Evolutionary conservation across 2,113 vertebrate genomes (phyloP).

Genomic region (Solea senegalensis): DNA sequence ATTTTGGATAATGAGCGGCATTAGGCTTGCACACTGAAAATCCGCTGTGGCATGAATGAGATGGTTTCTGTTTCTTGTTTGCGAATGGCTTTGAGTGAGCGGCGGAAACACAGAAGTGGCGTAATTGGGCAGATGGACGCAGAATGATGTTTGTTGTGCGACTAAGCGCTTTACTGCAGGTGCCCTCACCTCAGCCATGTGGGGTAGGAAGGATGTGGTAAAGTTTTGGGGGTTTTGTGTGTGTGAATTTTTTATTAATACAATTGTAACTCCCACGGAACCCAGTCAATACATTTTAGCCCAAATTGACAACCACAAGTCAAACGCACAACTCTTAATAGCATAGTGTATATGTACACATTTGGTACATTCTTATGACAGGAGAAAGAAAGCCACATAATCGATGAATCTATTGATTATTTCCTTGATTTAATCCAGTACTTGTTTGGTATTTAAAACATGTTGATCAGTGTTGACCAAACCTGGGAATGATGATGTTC

Average conservation of each 20-base stretch:
- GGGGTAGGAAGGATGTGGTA: constrained; percentile 16
- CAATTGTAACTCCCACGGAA: constrained; percentile 5
- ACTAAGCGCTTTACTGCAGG: not conserved
- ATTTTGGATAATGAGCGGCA: constrained; percentile 35
- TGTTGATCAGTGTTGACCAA: too few species aligned
- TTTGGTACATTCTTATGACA: too few species aligned
- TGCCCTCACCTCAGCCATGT: constrained; percentile 9
- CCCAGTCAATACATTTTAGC: not conserved
- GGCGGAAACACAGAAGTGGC: not conserved
- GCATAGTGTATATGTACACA: not conserved
- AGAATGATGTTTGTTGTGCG: not conserved
- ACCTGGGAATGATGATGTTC: too few species aligned
- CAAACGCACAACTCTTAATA: constrained; percentile 21
- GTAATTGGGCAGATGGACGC: not conserved
- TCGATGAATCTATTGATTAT: too few species aligned
- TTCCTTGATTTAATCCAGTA: too few species aligned
- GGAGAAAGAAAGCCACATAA: too few species aligned
- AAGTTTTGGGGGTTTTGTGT: not conserved
- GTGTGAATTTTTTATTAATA: constrained; percentile 17
- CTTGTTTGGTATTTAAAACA: too few species aligned
- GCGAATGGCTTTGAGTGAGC: not conserved
- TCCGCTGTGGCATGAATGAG: too few species aligned
- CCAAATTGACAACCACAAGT: constrained; percentile 19
- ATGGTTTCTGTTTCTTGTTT: too few species aligned
- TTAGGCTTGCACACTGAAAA: too few species aligned